These are phyloP conservation scores for Platysteira castanea DNA, from an alignment of 2,113 vertebrate species.

Conservation along the genomic window DNA sequence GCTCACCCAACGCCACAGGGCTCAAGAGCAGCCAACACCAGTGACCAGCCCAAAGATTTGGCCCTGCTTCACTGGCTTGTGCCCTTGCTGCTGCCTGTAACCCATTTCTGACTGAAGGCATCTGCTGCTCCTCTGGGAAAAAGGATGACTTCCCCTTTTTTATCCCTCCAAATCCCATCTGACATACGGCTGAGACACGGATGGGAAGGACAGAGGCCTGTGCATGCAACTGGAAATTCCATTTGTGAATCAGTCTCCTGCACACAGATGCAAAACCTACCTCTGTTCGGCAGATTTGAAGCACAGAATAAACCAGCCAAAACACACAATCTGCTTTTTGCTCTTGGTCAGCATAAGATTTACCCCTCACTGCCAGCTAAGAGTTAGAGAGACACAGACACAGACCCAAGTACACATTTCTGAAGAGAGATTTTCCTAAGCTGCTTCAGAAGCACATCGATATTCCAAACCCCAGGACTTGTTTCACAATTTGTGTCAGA, in stretches of 20 bases:
- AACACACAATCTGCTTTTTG: not conserved
- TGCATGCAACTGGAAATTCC: not conserved
- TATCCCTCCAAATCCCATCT: not conserved
- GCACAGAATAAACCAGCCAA: not conserved
- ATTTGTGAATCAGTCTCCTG: not conserved
- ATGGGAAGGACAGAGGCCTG: not conserved
- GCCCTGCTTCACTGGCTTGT: not conserved
- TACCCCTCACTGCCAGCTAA: not conserved
- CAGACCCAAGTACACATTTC: fast-evolving
- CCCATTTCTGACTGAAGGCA: not conserved
- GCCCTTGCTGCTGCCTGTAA: not conserved
- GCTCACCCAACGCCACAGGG: fast-evolving
- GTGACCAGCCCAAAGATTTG: not conserved
- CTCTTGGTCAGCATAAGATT: not conserved
- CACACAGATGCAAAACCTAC: not conserved
- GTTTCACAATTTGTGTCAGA: not conserved
- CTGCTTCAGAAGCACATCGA: not conserved
- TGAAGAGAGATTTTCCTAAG: not conserved
- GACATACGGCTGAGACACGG: fast-evolving
- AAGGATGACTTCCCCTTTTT: not conserved
- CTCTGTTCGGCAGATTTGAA: not conserved
- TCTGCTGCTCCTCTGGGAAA: not conserved
- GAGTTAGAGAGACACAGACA: not conserved
- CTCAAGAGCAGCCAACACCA: not conserved
- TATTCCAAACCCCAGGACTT: not conserved